Conservation (phyloP, 2,888 invertebrate species). For the Sipunculus nudus region DNA sequence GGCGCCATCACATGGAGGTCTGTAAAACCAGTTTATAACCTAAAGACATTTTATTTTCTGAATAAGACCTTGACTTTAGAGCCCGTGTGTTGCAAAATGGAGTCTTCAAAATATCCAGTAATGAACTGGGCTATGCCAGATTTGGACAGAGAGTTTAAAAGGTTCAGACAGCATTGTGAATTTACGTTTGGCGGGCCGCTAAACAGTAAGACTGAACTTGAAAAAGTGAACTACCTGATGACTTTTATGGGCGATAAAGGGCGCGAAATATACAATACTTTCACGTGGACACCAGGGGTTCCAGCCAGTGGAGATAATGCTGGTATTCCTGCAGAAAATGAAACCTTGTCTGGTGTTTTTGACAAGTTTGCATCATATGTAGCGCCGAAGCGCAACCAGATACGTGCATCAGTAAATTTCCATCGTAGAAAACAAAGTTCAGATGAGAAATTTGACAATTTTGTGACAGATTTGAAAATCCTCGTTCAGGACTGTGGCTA, state of each 20-base stretch:
- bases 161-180: constrained; percentile 8
- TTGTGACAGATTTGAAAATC: constrained; percentile 5
- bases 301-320: not conserved
- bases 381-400: constrained; percentile 6
- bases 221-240: constrained; percentile 8
- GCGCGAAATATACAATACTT: too few relatives aligned
- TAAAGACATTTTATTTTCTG: too few relatives aligned
- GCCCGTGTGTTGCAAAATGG: too few relatives aligned
- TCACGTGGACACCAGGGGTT: too few relatives aligned
- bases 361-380: constrained; percentile 5
- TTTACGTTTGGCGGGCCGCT: constrained; percentile 5
- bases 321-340: not conserved
- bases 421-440: not conserved
- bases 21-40: too few relatives aligned
- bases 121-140: too few relatives aligned
- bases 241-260: constrained; percentile 12
- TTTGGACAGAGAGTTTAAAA: too few relatives aligned
- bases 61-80: too few relatives aligned
- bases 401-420: constrained; percentile 7
- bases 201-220: not conserved
- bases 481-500: constrained; percentile 6
- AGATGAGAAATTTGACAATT: constrained; percentile 8
- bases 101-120: too few relatives aligned
- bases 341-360: not conserved
- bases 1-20: too few relatives aligned